Evolutionary conservation across 2,888 invertebrate genomes (phyloP), one percentile per base, ranked within the genome.

Genomic region (Marasmarcha lunaedactyla): DNA sequence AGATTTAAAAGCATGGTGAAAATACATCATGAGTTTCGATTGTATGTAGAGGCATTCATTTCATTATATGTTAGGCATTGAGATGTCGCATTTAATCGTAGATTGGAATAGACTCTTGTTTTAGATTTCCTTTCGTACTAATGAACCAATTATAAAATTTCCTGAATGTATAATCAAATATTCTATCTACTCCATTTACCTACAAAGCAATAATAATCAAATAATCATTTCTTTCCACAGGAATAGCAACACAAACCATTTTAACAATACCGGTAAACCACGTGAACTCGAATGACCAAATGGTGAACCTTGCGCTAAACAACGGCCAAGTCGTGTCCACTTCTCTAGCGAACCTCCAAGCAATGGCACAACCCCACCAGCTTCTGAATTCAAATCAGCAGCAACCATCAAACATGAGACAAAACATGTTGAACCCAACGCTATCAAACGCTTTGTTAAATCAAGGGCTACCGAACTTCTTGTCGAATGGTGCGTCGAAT

Each of bases 171-270:
- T n/a, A n/a, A n/a, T n/a, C n/a, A n/a, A n/a, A n/a, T n/a, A n/a
- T n/a, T n/a, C n/a, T n/a, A n/a, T n/a, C n/a, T n/a, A n/a, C n/a
- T n/a, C n/a, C n/a, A n/a, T n/a, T n/a, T n/a, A n/a, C n/a, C n/a
- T n/a, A n/a, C n/a, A n/a, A n/a, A n/a, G n/a, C n/a, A n/a, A n/a
- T n/a, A n/a, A n/a, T n/a, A n/a, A n/a, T n/a, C n/a, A n/a, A n/a
- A n/a, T n/a, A n/a, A n/a, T n/a, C n/a, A n/a, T 35, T 33, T 43
- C 35, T 33, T 41, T 35, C 27, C 58, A 35, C 78, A 96, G 96
- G 96, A 54, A 91, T 97, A 66, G 95, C 95, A 40, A 93, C 96
- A 38, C 97, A 97, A 84, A 97, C 97, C 59, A 95, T 97, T 64
- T 86, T 97, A 55, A 96, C 97, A 50, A 97, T 97, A 66, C 97